Evolutionary conservation across 2,113 vertebrate species (phyloP), one percentile per base, ranked within the genome.

Genomic region (Chionis minor): DNA sequence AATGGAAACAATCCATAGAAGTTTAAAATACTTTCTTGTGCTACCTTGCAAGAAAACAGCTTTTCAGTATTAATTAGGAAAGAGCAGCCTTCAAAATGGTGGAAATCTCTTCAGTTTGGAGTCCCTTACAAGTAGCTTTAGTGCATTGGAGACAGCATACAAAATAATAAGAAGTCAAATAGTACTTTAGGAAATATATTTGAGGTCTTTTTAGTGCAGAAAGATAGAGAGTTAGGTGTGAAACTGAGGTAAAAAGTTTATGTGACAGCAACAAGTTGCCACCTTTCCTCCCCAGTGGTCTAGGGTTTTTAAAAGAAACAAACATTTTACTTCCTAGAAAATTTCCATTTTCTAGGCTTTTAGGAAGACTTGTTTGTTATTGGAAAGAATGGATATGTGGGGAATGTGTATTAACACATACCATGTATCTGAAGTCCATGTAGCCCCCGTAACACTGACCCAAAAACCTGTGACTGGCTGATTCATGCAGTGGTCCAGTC

Each of bases 11-110:
- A 92, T 90, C 72, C 55, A 87, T 87, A 65, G 65, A 85, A 45
- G 44, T 58, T 94, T 94, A 84, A 97, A 97, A 88, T 88, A 84
- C n/a, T 47, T 80, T 95, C 61, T 77, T 72, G 14, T 94, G 40
- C 55, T 96, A 75, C 67, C 51, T 74, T 88, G 69, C 67, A 86
- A 73, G 58, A 96, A 97, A 96, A 74, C 21, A 58, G 24, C 4
- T 81, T 59, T 92, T 95, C 35, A 65, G 2, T 62, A 45, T 87
- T 90, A 66, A 82, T 92, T 95, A 63, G 80, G 51, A 58, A 90
- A 58, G 26, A 61, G 4, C 40, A 73, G 9, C 20, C 47, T 77
- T 90, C 19, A 4, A 59, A 70, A 83, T 66, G 58, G 3, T 51
- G 45, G 40, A 88, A 88, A 80, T 51, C 9, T 58, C 24, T 83